phyloP scores from a whole-genome alignment of 2,797 vertebrate species.

The Chiroxiphia lanceolata region DNA sequence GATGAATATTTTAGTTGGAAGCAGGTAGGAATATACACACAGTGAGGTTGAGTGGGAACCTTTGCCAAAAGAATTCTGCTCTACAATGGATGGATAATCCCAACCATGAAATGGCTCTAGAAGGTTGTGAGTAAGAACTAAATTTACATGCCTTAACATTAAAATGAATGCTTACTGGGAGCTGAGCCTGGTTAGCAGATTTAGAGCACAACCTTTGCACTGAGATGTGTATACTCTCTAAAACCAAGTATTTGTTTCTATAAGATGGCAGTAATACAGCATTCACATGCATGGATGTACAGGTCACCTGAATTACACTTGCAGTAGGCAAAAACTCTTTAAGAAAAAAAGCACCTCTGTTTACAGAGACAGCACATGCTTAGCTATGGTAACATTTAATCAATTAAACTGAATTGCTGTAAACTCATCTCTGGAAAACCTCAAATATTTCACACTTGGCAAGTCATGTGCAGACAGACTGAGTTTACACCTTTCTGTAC shows the following conservation, averaged over 20 bases:
- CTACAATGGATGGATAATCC: background rate
- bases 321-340: background rate
- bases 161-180: background rate
- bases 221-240: background rate
- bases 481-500: background rate
- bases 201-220: background rate
- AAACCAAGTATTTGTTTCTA: fast-evolving
- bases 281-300: background rate
- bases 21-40: background rate
- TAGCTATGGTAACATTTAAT: background rate
- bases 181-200: background rate
- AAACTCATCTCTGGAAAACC: background rate
- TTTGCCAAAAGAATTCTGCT: background rate
- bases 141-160: background rate
- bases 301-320: background rate
- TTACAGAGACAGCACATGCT: background rate
- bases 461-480: background rate
- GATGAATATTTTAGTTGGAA: background rate
- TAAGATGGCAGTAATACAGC: background rate
- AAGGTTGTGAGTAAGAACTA: background rate
- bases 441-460: background rate
- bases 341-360: background rate
- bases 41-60: background rate
- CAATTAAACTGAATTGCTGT: background rate
- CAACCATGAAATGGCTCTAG: background rate